These are phyloP conservation scores for Aspidapion aeneum DNA, from an alignment of 2,888 invertebrate genomes.

Conservation along the genomic window DNA sequence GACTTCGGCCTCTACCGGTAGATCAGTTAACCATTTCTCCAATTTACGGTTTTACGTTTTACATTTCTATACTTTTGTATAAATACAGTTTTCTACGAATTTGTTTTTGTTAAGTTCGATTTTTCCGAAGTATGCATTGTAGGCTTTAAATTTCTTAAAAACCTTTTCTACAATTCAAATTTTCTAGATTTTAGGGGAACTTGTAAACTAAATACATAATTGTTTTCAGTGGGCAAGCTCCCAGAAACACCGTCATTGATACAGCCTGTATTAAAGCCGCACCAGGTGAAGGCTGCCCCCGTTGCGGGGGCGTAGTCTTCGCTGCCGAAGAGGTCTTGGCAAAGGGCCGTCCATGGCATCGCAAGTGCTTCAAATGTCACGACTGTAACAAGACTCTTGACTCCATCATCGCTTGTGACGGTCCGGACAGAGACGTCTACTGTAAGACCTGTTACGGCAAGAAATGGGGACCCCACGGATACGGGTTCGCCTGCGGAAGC, in stretches of 20 bases:
- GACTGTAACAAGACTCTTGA: slow-evolving; percentile 93
- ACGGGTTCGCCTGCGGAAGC: slow-evolving; percentile 93
- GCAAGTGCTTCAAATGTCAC: slow-evolving; percentile 88
- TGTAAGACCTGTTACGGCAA: slow-evolving; percentile 98
- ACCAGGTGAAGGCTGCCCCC: slow-evolving; percentile 84
- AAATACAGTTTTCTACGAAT: no score
- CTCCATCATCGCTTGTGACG: slow-evolving; percentile 93
- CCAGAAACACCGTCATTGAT: slow-evolving; percentile 73
- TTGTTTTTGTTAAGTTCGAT: no score
- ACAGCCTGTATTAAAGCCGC: slow-evolving; percentile 77
- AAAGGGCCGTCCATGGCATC: slow-evolving; percentile 88
- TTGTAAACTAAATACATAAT: no score
- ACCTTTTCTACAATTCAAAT: no score
- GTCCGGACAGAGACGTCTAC: slow-evolving; percentile 89
- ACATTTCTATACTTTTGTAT: no score
- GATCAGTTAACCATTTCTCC: no score
- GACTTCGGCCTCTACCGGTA: no score
- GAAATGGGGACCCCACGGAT: slow-evolving; percentile 96
- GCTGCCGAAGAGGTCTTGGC: slow-evolving; percentile 93
- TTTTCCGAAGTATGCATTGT: no score
- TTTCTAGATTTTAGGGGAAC: no score
- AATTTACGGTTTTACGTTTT: no score
- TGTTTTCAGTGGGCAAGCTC: slow-evolving; percentile 76
- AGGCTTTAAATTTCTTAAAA: no score
- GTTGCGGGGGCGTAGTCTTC: slow-evolving; percentile 87